Base-by-base conservation (phyloP, 2,888 invertebrate species). In the Xylota sylvarum region DNA sequence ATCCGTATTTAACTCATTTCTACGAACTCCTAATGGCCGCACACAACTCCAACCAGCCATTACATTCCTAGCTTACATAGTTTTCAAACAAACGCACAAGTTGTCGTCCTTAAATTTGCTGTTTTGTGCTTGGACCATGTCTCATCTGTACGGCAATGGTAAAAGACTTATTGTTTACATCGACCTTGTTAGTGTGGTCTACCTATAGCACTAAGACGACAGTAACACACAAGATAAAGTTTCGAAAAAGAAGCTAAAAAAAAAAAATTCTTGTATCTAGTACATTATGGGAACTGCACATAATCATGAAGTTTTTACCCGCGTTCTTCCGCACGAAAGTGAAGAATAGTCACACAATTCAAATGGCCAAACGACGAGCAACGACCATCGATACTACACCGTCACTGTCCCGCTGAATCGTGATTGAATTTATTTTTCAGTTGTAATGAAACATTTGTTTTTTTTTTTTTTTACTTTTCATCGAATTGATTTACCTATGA, bases 161-260 rank as follows among this genome's bases (percentile, higher is more conserved):
- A 74, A 40, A 46, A 40, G 62, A 70, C 81, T 86, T 81, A 86
- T 86, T 81, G 81, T 81, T 77, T 62, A 81, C 86, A 86, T 81
- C 77, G 86, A 77, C 77, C 86, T 86, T 82, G 86, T 82, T 86
- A 86, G 86, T 78, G 86, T 67, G 69, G 80, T 69, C 62, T 76
- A 64, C 69, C 72, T 55, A 27, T 62, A 46, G 50, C 48, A 19
- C 10, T 5, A 19, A 62, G 55, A 65, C 43, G 65, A 79, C 62
- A 37, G 50, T 32, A 30, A 43, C 40, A 50, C 10, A 64, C 9
- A 37, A 74, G 62, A 81, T 52, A 74, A 76, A 65, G 52, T 69
- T 81, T 4, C 14, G 40, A 55, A 40, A 55, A 5, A 73, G 65
- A 58, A 40, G 50, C 12, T 32, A 56, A 32, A 23, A 23, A 23